Evolutionary conservation across 2,113 vertebrate genomes (phyloP).

Genomic region (Aspiorhynchus laticeps): DNA sequence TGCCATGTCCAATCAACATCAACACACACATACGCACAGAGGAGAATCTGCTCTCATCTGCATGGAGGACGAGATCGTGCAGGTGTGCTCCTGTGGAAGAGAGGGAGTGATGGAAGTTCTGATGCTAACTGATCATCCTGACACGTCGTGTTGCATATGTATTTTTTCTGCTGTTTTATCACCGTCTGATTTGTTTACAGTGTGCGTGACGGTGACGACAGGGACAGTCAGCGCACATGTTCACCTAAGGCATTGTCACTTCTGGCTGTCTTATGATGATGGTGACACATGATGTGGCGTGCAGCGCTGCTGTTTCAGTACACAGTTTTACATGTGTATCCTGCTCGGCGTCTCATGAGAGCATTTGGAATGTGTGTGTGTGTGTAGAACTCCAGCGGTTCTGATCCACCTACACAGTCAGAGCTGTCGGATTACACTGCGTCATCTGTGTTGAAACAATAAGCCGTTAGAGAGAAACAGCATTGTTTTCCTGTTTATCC

Average conservation of each 20-base stretch:
- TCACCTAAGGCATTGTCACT: slow-evolving; percentile 26
- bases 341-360: not conserved
- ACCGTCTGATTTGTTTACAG: not conserved
- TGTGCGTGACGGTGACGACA: not conserved
- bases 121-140: slow-evolving; percentile 1
- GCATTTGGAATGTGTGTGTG: not conserved
- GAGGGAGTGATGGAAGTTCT: slow-evolving; percentile 14
- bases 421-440: not conserved
- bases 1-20: slow-evolving; percentile 68
- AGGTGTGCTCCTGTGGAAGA: slow-evolving; percentile 1
- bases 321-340: not conserved
- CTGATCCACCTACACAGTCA: slow-evolving; percentile 25
- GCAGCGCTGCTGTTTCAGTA: not conserved
- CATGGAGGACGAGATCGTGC: not conserved
- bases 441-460: not conserved
- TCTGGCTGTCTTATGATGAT: slow-evolving; percentile 10
- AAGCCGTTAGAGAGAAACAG: not conserved
- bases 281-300: slow-evolving; percentile 11
- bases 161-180: not conserved
- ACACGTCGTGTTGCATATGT: not conserved
- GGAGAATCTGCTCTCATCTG: slow-evolving; percentile 52
- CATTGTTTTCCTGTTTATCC: not conserved
- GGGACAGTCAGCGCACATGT: slow-evolving; percentile 9
- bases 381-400: slow-evolving; percentile 1
- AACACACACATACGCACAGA: slow-evolving; percentile 59